Percentiles rank a stretch among this genome's conserved stretches.
Conservation (phyloP, 2,888 invertebrate species). For the Dicyrtomina minuta region DNA sequence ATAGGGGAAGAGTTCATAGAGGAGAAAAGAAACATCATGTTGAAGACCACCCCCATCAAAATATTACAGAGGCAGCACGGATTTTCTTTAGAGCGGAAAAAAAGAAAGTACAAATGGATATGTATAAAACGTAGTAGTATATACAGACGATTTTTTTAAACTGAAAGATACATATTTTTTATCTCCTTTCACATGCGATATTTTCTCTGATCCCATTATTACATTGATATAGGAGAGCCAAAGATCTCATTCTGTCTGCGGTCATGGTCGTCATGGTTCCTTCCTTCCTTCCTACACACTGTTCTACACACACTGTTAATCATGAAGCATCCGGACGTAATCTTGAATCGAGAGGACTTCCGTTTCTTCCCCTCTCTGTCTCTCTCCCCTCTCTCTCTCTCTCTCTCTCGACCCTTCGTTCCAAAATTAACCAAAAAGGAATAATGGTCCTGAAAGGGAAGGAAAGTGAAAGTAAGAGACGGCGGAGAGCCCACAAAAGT, state of each 20-base stretch:
- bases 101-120: no score
- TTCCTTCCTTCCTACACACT: conserved; percentile 14
- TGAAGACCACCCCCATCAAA: no score
- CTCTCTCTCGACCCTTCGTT: not conserved
- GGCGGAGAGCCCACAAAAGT: not conserved
- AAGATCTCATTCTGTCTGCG: conserved; percentile 11
- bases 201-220: no score
- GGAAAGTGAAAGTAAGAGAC: not conserved
- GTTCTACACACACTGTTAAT: not conserved
- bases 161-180: no score
- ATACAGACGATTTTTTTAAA: no score
- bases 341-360: conserved; percentile 25
- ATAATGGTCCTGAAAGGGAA: not conserved
- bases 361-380: conserved; percentile 9
- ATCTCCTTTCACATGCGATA: no score
- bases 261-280: conserved; percentile 18
- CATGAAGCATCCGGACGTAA: conserved; percentile 22
- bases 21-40: no score
- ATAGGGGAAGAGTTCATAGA: no score
- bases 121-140: no score
- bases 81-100: no score
- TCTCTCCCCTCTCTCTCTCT: not conserved
- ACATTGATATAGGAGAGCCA: not conserved
- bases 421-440: not conserved
- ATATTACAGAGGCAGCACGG: no score